Base-by-base conservation (phyloP, 2,888 invertebrate species). In the Stenoptilia bipunctidactyla region DNA sequence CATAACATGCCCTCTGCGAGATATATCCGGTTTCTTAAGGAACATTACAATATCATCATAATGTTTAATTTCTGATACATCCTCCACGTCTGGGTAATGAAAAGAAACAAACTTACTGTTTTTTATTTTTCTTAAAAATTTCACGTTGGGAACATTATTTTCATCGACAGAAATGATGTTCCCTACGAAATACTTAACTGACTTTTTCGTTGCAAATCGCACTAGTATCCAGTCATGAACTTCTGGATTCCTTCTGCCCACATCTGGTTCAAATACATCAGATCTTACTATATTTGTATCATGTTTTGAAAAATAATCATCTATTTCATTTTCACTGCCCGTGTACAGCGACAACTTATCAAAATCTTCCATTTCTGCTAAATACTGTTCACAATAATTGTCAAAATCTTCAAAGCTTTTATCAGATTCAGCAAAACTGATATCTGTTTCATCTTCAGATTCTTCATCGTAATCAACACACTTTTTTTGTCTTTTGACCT, bases 11-110 rank as follows among this genome's bases (percentile, higher is more conserved):
- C 38, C 38, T 33, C 38, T 38, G 34, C 38, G 38, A 15, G 39
- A 20, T 15, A 39, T 39, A 20, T 34, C 12, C 10, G 39, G 39
- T 12, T 35, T 25, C 20, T 39, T 14, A 10, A 39, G 34, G 20
- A 34, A 34, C 39, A 34, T 15, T 10, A 39, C 20, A 13, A 39
- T 39, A 30, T 39, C 39, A 27, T 35, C 35, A 14, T 39, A 9
- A 35, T 39, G 39, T 27, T 41, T 37, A 8, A 38, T 15, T 30
- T 40, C 35, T 8, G 39, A 40, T 15, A 40, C 33, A 33, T 40
- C 40, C 15, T 40, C 40, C 15, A 40, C 39, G 14, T 25, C 36
- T 38, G 41, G 41, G 33, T 41, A 41, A 27, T 41, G 41, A 39
- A 41, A 41, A 14, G 39, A 38, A 15, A 25, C 20, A 15, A 36